Percentiles rank a stretch among this genome's conserved stretches.
Conservation (phyloP, 2,113 vertebrate species). For the Hyla sarda region DNA sequence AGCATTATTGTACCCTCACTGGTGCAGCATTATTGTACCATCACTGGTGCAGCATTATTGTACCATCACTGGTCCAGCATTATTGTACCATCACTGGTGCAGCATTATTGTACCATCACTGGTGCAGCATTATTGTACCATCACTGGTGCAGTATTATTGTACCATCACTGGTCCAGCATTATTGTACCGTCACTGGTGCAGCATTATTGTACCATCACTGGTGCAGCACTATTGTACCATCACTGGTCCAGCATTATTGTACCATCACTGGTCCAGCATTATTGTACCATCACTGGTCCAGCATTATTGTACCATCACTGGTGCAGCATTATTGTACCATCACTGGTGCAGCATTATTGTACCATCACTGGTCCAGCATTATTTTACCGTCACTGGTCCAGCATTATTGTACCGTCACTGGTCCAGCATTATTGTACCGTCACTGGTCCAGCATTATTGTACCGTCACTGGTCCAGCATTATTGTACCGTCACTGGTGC, state of each 20-base stretch:
- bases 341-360: conserved; percentile 20
- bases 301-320: too few species aligned
- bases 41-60: conserved; percentile 20
- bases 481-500: too few species aligned
- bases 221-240: conserved; percentile 23
- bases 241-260: conserved; percentile 24
- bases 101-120: too few species aligned
- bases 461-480: conserved; percentile 32
- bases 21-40: too few species aligned
- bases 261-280: conserved; percentile 26
- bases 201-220: too few species aligned
- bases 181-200: too few species aligned
- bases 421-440: conserved; percentile 35
- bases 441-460: conserved; percentile 27
- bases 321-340: too few species aligned
- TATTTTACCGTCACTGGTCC: conserved; percentile 20
- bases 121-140: conserved; percentile 27
- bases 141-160: conserved; percentile 19
- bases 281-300: conserved; percentile 15
- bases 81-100: too few species aligned
- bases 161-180: conserved; percentile 26
- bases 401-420: conserved; percentile 16
- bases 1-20: too few species aligned
- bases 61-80: conserved; percentile 26
- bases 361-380: conserved; percentile 26